phyloP scores from a whole-genome alignment of 2,888 invertebrate genomes.

The Antheraea yamamai region DNA sequence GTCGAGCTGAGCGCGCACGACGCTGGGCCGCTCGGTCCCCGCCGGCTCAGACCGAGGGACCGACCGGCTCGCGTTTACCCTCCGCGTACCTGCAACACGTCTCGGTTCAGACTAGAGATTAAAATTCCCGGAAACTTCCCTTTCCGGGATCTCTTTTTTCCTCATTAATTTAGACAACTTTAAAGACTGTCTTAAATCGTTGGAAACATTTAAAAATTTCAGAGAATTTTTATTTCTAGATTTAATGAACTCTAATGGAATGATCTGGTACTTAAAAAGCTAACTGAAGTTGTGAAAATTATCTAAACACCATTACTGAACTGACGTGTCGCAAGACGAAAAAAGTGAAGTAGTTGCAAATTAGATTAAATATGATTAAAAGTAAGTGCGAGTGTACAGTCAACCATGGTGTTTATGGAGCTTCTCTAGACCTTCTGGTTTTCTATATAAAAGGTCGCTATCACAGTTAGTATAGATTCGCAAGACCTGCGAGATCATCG shows the following conservation, averaged over 20 bases:
- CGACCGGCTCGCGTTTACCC: constrained; percentile 55
- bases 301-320: neutral
- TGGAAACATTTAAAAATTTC: neutral
- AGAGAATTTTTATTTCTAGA: neutral
- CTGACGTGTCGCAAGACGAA: neutral
- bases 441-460: too few relatives aligned
- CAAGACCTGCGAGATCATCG: too few relatives aligned
- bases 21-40: constrained; percentile 74
- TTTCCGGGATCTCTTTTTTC: neutral
- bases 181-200: neutral
- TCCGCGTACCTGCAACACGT: constrained; percentile 65
- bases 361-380: neutral
- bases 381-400: too few relatives aligned
- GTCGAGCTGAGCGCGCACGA: constrained; percentile 77
- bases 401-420: too few relatives aligned
- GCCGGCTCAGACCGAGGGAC: constrained; percentile 43
- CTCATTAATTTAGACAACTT: neutral
- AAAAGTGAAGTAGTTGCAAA: neutral
- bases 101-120: constrained; percentile 30
- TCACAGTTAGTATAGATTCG: too few relatives aligned
- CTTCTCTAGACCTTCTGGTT: too few relatives aligned
- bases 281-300: neutral
- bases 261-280: neutral
- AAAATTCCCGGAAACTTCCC: neutral
- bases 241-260: neutral